Evolutionary conservation across 2,113 vertebrate genomes (phyloP), one percentile per base, ranked within the genome.

Genomic region (Fregetta grallaria): DNA sequence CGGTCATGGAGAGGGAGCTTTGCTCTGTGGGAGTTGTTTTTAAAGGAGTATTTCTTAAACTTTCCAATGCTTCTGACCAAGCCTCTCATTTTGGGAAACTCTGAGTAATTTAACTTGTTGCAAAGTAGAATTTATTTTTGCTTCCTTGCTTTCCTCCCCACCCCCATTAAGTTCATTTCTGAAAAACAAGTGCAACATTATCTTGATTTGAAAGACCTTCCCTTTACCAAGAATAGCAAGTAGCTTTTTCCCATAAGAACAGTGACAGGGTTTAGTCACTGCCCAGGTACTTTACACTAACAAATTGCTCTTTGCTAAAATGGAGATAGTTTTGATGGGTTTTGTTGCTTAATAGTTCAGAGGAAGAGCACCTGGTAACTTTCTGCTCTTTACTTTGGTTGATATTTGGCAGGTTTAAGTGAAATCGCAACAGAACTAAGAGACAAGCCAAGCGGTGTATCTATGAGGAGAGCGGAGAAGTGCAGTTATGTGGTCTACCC

Each of bases 41-140:
- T 89, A 38, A 78, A 10, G 10, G 73, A 95, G 79, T 81, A 73
- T 79, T 97, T 94, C 74, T 95, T 97, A 95, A 96, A 97, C 58
- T 95, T 97, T 97, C 95, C 95, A 87, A 2, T 71, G 81, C 74
- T 96, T 36, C 89, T 96, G 87, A 95, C 86, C 90, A 93, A 95
- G 88, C 49, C 26, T 92, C 44, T 50, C n/a, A 91, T 92, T 93
- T 95, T 96, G 93, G 93, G 94, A 96, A 97, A 96, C 94, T 79
- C 84, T 98, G 97, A 98, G 94, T 97, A 97, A 97, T 96, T 40
- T 27, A 92, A 61, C 94, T 95, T 86, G 50, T 75, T 94, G 96
- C 87, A 82, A 73, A 96, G 80, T 44, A 95, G 49, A 89, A 92
- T 91, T 96, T 96, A 95, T 97, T 97, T 97, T 95, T 97, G 89